phyloP scores from a whole-genome alignment of 1,140 invertebrate genomes.

The Eupeodes corollae region DNA sequence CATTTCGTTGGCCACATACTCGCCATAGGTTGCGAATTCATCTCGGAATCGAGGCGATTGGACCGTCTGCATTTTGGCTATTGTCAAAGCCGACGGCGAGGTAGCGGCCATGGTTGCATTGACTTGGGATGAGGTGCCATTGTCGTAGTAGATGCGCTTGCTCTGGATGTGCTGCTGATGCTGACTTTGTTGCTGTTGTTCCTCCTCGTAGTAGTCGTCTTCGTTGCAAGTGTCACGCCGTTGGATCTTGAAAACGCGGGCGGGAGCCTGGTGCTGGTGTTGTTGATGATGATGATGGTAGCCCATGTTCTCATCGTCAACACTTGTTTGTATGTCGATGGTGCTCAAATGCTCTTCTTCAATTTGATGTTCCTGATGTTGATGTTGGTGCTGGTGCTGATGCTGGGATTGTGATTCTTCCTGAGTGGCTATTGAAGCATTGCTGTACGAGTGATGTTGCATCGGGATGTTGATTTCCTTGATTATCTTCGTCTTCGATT shows the following conservation, averaged over 20 bases:
- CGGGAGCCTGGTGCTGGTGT: conserved; percentile 17
- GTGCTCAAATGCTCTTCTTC: conserved; percentile 9
- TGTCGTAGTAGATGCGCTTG: too few species aligned
- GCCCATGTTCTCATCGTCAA: conserved; percentile 3
- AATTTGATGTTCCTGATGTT: conserved; percentile 15
- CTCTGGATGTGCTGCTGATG: not conserved
- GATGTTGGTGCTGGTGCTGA: conserved; percentile 11
- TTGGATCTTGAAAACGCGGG: conserved; percentile 30
- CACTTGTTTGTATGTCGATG: conserved; percentile 1
- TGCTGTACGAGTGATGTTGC: conserved; percentile 11
- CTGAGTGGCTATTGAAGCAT: not conserved
- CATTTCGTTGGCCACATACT: conserved; percentile 35
- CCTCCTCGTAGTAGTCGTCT: conserved; percentile 22
- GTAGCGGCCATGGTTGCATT: too few species aligned
- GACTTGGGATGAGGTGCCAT: too few species aligned
- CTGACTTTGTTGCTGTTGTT: conserved; percentile 5
- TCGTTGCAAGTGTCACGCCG: conserved; percentile 17
- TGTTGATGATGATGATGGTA: conserved; percentile 9
- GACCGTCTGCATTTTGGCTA: too few species aligned
- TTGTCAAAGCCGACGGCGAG: too few species aligned
- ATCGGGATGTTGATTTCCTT: conserved; percentile 16
- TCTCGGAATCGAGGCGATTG: conserved; percentile 5
- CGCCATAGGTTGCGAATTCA: conserved; percentile 29
- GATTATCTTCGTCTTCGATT: conserved; percentile 20
- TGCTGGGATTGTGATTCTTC: conserved; percentile 17